Evolutionary conservation across 2,888 invertebrate species (phyloP), one percentile per base, ranked within the genome.

Genomic region (Andrena bicolor): DNA sequence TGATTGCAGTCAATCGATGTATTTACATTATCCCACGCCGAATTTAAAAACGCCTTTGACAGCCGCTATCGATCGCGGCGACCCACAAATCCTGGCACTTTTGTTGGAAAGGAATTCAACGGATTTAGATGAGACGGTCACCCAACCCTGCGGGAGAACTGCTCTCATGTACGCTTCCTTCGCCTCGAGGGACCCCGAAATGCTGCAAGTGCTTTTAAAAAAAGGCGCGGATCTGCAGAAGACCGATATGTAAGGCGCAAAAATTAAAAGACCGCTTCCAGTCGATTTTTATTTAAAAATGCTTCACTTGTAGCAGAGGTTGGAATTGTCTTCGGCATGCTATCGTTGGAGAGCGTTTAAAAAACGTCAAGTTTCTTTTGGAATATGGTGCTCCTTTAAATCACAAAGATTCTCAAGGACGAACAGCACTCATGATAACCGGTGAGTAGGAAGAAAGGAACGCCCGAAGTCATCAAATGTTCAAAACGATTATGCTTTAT

Each of bases 261-360:
- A 41, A 0, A 49, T 69, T 28, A 5, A 20, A 26, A 6, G 2
- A 28, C 35, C 0, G 0, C 28, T 75, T 49, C 13, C 2, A 26
- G 2, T 4, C 0, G 1, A 63, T 16, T 64, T 35, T 49, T 20
- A n/a, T 66, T 53, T n/a, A 23, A 66, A 5, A 30, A n/a, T 56
- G 3, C 2, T 68, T 7, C 16, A 30, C 16, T 65, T 35, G 8
- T 8, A 90, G 90, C 16, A 83, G 87, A 32, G 89, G 89, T 7
- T 89, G 90, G 90, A 87, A 80, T 64, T 86, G 87, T 35, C 83
- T 90, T 8, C 83, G 81, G 8, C 86, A 90, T n/a, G 90, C 90
- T 0, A 74, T 90, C 16, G 80, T 84, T 6, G 90, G 89, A 6
- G 83, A 84, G 35, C 80, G 83, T 49, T 66, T 75, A 20, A 71